Evolutionary conservation across 2,888 invertebrate species (phyloP).

Genomic region (Aphodius granarius): DNA sequence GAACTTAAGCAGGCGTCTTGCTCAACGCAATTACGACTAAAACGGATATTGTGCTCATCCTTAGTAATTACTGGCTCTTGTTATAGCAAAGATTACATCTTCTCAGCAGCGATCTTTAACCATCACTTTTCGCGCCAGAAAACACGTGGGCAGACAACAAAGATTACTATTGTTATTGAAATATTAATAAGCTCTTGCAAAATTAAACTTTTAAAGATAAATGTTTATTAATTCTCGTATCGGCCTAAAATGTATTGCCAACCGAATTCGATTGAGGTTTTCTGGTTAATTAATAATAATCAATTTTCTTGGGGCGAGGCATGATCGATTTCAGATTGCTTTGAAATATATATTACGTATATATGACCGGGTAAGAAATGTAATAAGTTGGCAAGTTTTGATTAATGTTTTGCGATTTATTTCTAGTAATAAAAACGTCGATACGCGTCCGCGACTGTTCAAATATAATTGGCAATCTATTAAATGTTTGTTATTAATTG

Average conservation of each 20-base stretch:
- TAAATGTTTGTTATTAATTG: not conserved
- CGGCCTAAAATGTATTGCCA: not conserved
- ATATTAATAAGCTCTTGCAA: not conserved
- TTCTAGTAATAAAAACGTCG: not conserved
- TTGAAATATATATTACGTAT: not conserved
- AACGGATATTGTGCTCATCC: not conserved
- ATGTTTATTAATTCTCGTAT: not conserved
- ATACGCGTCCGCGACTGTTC: not conserved
- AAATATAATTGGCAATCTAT: not conserved
- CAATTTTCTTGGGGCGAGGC: not conserved
- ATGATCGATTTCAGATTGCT: not conserved
- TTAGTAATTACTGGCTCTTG: not conserved
- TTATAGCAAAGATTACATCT: not conserved
- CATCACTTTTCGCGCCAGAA: not conserved
- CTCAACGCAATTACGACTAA: not conserved
- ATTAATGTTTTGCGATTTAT: not conserved
- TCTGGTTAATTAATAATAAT: not conserved
- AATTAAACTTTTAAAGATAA: not conserved
- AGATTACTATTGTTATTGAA: not conserved
- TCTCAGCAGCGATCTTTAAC: not conserved
- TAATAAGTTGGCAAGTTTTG: not conserved
- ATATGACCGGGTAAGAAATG: not conserved
- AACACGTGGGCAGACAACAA: not conserved
- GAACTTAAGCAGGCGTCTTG: not conserved
- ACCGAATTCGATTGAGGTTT: not conserved